Evolutionary conservation across 2,797 vertebrate species (phyloP), one percentile per base, ranked within the genome.

Genomic region (Molossus molossus): DNA sequence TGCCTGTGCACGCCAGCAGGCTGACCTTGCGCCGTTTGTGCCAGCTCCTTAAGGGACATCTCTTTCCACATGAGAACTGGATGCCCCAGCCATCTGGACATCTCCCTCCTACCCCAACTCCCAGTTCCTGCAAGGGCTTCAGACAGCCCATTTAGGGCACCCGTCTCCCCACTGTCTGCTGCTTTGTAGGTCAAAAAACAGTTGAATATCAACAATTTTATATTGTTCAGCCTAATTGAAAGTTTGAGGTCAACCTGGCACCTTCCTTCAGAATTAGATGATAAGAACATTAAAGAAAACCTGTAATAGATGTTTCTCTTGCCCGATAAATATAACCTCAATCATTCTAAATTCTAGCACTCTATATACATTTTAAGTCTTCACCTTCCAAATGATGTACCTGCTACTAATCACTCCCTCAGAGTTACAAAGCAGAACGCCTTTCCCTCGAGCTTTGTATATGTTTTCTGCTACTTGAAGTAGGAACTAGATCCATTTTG

Each of bases 121-220:
- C 18, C 21, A 10, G 12, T 67, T 67, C 70, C 79, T 64, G 6
- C 57, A 92, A 53, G 67, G 58, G 25, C 73, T 84, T 89, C 85
- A 62, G 75, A 87, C 6, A 85, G 3, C 14, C 29, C 27, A 67
- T 17, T 55, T 62, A 72, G 48, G 81, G 33, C 83, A 87, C 12
- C 37, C 77, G 23, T 67, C 70, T 76, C 27, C 10, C 67, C 9
- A 0, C 37, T 40, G 60, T 67, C 75, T 64, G 73, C 70, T 87
- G 57, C 77, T 92, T 94, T 80, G 55, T 76, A 53, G 88, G 64
- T 86, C 62, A 96, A 77, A 92, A 76, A 93, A 62, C 18, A 92
- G 77, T 67, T 94, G 58, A 65, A 40, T 45, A 77, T 53, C 17
- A 48, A 83, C 50, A 72, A 69, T 79, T 81, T 84, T 33, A 29